phyloP scores from a whole-genome alignment of 1,140 invertebrate species.

The Bombus balteatus region DNA sequence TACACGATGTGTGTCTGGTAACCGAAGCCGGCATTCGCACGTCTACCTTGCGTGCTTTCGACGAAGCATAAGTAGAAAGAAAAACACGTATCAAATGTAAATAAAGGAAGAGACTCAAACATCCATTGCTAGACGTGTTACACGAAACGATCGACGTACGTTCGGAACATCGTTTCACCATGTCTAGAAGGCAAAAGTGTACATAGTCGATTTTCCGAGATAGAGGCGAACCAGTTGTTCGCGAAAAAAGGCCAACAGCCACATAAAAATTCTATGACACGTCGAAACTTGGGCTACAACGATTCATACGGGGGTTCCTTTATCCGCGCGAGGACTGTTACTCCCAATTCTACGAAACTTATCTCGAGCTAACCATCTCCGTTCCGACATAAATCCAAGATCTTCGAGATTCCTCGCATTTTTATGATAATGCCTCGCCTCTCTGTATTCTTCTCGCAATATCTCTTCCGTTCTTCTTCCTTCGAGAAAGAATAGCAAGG shows the following conservation, averaged over 20 bases:
- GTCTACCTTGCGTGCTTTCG: too few species aligned
- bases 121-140: not conserved
- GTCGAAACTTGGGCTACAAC: slow-evolving; percentile 32
- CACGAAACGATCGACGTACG: not conserved
- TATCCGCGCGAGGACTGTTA: not conserved
- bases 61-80: not conserved
- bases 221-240: not conserved
- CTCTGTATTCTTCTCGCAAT: slow-evolving; percentile 23
- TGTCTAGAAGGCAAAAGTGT: not conserved
- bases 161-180: not conserved
- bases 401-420: slow-evolving; percentile 44
- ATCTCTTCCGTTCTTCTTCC: slow-evolving; percentile 11
- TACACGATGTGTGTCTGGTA: not conserved
- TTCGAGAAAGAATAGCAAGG: too few species aligned
- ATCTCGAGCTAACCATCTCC: slow-evolving; percentile 38
- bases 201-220: not conserved
- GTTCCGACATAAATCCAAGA: slow-evolving; percentile 34
- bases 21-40: not conserved
- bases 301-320: slow-evolving; percentile 20
- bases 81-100: not conserved
- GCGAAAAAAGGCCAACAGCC: not conserved
- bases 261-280: slow-evolving; percentile 44
- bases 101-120: not conserved
- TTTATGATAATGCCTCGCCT: slow-evolving; percentile 50
- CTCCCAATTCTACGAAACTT: slow-evolving; percentile 30